A percentile compares a stretch with the other conserved stretches of the same genome.
phyloP scores from a whole-genome alignment of 2,888 invertebrate species.

The Phytoseiulus persimilis region DNA sequence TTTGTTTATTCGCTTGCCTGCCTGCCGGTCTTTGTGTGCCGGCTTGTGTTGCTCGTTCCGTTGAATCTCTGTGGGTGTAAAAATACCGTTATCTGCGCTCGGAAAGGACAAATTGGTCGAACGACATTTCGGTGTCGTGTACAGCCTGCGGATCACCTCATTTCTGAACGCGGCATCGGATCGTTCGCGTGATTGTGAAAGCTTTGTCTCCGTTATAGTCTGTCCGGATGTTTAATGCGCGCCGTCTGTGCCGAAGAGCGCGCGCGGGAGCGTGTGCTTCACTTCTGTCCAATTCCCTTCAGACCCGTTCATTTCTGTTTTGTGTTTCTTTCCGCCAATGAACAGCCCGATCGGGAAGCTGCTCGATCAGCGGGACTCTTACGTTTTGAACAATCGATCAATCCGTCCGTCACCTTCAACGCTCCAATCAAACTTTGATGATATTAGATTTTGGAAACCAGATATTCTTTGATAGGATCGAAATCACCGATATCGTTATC shows the following conservation, averaged over 20 bases:
- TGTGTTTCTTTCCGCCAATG: not conserved
- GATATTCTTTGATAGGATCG: not conserved
- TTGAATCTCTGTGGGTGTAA: not conserved
- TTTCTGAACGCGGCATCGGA: not conserved
- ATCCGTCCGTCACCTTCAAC: not conserved
- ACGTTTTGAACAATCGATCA: not conserved
- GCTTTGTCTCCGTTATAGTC: not conserved
- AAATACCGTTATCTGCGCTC: not conserved
- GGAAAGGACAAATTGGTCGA: not conserved
- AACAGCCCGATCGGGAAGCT: not conserved
- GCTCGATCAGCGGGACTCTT: not conserved
- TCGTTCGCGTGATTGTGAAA: not conserved
- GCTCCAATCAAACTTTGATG: not conserved
- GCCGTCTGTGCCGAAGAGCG: not conserved
- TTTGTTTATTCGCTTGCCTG: not conserved
- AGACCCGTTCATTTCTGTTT: not conserved
- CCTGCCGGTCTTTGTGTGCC: not conserved
- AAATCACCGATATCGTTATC: too few relatives aligned
- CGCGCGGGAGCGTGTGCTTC: not conserved
- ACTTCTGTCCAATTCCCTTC: not conserved
- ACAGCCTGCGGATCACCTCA: not conserved
- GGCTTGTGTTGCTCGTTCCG: not conserved
- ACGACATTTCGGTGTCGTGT: not conserved
- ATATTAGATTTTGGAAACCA: not conserved
- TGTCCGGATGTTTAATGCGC: not conserved